Evolutionary conservation across 1,140 invertebrate genomes (phyloP), one percentile per base, ranked within the genome.

Genomic region (Ostrea edulis): DNA sequence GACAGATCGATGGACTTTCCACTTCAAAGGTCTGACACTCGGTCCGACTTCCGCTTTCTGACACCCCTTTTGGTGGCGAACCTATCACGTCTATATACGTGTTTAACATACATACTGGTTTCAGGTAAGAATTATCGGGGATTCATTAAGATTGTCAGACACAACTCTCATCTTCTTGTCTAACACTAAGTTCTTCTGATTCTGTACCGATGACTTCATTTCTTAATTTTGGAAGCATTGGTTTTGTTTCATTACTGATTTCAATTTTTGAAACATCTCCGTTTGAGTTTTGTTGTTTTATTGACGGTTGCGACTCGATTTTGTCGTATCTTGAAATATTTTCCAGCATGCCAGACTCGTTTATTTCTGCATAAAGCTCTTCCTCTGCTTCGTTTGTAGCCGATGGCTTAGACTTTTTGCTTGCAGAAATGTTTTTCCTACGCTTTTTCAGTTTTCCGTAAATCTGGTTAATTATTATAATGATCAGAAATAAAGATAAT

Each of bases 251-350:
- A 2, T 44, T 44, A 44, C 35, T 44, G 35, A 5, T 44, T 44
- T 44, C 35, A 44, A n/a, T n/a, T n/a, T n/a, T n/a, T n/a, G n/a
- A n/a, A n/a, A n/a, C n/a, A n/a, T n/a, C n/a, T n/a, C n/a, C n/a
- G n/a, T n/a, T n/a, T n/a, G n/a, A n/a, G n/a, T n/a, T 77, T 14
- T 14, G 11, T 29, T 8, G 68, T 29, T 77, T 35, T 14, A 77
- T 14, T 77, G 68, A 77, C 4, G 68, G 14, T 25, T 77, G 68
- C 2, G 68, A 77, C 25, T 77, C 29, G 5, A 77, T 77, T 77
- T 77, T 77, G 68, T 77, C 68, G 17, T 77, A 77, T 8, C 17
- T 77, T 25, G 68, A 77, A 77, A 35, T 35, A 77, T 77, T 12
- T 14, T 25, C 68, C 68, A 77, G 11, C 68, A 77, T 44, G 22